phyloP scores from a whole-genome alignment of 1,140 invertebrate species.

The Platyscapa corneri region DNA sequence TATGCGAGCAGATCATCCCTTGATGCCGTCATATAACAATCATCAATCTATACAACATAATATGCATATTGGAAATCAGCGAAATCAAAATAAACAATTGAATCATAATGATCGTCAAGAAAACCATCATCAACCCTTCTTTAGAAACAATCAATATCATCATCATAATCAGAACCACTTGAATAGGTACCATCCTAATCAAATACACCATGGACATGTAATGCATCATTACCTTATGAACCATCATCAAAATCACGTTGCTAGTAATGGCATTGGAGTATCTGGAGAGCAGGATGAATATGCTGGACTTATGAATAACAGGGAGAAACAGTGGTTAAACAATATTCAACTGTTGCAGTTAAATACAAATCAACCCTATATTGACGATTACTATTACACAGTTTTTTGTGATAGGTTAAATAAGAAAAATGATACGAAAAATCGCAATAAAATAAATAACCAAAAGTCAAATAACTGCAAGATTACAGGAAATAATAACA shows the following conservation, averaged over 20 bases:
- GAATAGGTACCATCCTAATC: slow-evolving; percentile 63
- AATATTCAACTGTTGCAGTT: slow-evolving; percentile 94
- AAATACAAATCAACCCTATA: slow-evolving; percentile 88
- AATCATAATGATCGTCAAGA: slow-evolving; percentile 64
- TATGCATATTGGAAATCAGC: slow-evolving; percentile 70
- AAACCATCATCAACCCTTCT: slow-evolving; percentile 67
- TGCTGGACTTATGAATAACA: slow-evolving; percentile 90
- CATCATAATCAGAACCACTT: slow-evolving; percentile 66
- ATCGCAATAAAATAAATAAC: slow-evolving; percentile 67
- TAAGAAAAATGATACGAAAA: slow-evolving; percentile 71
- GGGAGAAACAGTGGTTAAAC: slow-evolving; percentile 94
- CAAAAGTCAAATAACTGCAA: slow-evolving; percentile 62
- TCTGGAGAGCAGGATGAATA: slow-evolving; percentile 83
- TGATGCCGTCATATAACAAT: slow-evolving; percentile 65
- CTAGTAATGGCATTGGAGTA: slow-evolving; percentile 64
- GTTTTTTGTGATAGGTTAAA: slow-evolving; percentile 73
- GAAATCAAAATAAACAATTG: slow-evolving; percentile 66
- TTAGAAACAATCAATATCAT: slow-evolving; percentile 70
- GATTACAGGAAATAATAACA: slow-evolving; percentile 63
- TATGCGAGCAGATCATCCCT: slow-evolving; percentile 63
- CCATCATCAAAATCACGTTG: slow-evolving; percentile 60
- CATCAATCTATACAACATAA: slow-evolving; percentile 64
- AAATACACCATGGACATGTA: slow-evolving; percentile 63
- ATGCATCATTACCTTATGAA: slow-evolving; percentile 54
- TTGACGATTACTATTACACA: slow-evolving; percentile 91